phyloP scores from a whole-genome alignment of 2,113 vertebrate genomes.

The Ia io region DNA sequence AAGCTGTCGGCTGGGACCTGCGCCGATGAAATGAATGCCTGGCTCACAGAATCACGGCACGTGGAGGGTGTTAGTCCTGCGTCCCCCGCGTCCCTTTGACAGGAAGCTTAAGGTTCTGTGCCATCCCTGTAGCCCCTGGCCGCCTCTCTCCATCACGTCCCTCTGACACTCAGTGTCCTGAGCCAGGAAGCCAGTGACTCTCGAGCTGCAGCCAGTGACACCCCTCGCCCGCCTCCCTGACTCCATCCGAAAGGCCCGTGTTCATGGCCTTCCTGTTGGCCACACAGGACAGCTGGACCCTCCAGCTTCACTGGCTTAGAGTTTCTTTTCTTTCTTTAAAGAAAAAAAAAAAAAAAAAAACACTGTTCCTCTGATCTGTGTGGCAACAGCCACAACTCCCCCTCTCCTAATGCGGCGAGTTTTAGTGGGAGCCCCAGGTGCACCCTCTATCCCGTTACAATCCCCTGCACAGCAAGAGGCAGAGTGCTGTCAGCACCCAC shows the following conservation, averaged over 20 bases:
- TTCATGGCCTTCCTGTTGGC: neutral
- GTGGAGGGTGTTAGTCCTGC: rapidly evolving
- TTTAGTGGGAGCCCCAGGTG: too few relatives aligned
- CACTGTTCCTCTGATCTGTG: neutral
- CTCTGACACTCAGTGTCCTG: neutral
- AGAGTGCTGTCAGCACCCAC: too few relatives aligned
- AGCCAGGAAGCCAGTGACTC: too few relatives aligned
- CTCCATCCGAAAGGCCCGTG: neutral
- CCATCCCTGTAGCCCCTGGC: neutral
- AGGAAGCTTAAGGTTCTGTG: rapidly evolving
- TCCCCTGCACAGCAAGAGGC: neutral
- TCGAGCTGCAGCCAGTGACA: neutral
- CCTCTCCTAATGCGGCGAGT: neutral
- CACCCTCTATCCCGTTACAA: rapidly evolving
- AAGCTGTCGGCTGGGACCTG: neutral
- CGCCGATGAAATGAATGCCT: rapidly evolving
- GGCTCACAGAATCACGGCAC: rapidly evolving
- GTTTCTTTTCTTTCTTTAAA: neutral
- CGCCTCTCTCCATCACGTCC: rapidly evolving
- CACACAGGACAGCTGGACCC: neutral
- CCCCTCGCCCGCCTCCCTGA: rapidly evolving
- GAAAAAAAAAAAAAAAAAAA: neutral
- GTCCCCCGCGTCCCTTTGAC: rapidly evolving
- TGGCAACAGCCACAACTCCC: neutral
- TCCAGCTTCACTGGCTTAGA: neutral